Conservation (phyloP, 2,888 invertebrate species). For the Antitype chi region DNA sequence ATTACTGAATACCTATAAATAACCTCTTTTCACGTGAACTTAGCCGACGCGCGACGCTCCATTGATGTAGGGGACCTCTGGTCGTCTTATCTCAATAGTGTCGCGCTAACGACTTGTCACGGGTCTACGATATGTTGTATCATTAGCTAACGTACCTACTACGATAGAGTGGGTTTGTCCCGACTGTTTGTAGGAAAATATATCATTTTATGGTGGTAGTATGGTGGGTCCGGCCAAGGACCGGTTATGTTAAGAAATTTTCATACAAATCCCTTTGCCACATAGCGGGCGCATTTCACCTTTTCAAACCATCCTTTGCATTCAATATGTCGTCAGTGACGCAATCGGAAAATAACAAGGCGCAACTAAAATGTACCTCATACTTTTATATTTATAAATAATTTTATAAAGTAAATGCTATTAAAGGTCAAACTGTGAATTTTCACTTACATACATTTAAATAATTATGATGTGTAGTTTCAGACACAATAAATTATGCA, state of each 20-base stretch:
- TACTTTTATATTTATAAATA: background rate
- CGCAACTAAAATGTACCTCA: background rate
- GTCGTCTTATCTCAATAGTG: constrained; percentile 59
- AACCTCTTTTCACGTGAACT: constrained; percentile 35
- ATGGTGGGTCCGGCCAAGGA: background rate
- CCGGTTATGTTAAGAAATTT: background rate
- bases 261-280: background rate
- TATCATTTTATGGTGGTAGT: background rate
- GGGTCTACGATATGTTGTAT: constrained; percentile 27
- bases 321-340: background rate
- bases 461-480: background rate
- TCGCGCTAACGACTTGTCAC: constrained; percentile 52
- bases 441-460: background rate
- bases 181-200: background rate
- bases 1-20: constrained; percentile 26
- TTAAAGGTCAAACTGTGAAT: background rate
- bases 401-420: background rate
- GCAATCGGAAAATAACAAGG: background rate
- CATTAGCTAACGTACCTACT: constrained; percentile 53
- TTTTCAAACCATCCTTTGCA: background rate
- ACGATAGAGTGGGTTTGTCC: constrained; percentile 7
- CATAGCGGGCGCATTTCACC: too few relatives aligned
- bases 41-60: constrained; percentile 12
- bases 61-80: constrained; percentile 50
- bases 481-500: background rate